Conservation (phyloP, 2,797 vertebrate genomes). For the Lithobates sylvaticus region DNA sequence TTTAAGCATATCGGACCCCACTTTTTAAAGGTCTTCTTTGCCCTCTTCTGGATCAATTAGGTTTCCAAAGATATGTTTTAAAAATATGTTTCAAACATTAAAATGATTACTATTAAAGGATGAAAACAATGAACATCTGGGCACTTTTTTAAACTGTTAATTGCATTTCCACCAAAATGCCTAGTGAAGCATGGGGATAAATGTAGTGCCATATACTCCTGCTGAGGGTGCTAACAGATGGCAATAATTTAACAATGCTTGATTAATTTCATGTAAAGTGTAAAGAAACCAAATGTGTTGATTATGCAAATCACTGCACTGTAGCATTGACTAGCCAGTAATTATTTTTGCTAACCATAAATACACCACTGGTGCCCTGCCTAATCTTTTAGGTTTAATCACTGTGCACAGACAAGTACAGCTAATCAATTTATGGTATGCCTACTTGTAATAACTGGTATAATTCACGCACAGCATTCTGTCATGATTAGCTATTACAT, state of each 20-base stretch:
- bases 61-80: not conserved
- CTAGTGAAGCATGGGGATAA: constrained; percentile 48
- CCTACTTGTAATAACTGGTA: not conserved
- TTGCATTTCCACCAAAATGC: constrained; percentile 51
- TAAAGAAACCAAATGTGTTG: constrained; percentile 40
- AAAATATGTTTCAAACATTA: not conserved
- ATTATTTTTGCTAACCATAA: constrained; percentile 61
- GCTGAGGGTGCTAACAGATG: constrained; percentile 41
- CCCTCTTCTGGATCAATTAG: not conserved
- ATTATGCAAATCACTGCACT: constrained; percentile 51
- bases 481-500: constrained; percentile 63
- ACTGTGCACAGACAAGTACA: constrained; percentile 72
- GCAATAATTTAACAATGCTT: constrained; percentile 45
- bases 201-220: constrained; percentile 32
- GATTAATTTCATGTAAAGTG: constrained; percentile 46
- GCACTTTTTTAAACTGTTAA: constrained; percentile 30
- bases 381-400: constrained; percentile 70
- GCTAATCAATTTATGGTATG: constrained; percentile 64
- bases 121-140: not conserved
- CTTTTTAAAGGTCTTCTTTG: not conserved
- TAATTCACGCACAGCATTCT: not conserved
- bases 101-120: constrained; percentile 8
- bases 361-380: constrained; percentile 57
- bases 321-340: constrained; percentile 52
- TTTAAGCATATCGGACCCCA: not conserved